Base-by-base conservation (phyloP, 2,113 vertebrate species). In the Passer domesticus region DNA sequence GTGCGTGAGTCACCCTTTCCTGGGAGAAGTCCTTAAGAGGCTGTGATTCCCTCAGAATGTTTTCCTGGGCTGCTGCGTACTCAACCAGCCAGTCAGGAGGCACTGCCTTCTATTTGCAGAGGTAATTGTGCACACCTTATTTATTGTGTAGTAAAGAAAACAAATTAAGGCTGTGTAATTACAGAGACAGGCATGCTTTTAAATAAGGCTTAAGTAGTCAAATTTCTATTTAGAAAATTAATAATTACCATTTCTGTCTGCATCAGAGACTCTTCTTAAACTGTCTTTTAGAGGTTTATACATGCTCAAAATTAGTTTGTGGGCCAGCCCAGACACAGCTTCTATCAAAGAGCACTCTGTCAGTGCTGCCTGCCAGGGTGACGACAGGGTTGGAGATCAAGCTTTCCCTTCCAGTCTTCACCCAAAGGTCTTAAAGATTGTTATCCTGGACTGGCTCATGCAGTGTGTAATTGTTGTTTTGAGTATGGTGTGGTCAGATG, bases 141-240 rank as follows among this genome's bases (percentile, higher is more conserved):
- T 98, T 98, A 97, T 94, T 97, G 96, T 96, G 96, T 24, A 13
- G 82, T 94, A 97, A 97, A 96, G 97, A 97, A 98, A 98, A 98
- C 98, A 98, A 97, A 98, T 98, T 97, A 98, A 97, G 95, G 86
- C 69, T 89, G 93, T 93, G 97, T 97, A 97, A 98, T 98, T 97
- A 97, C 69, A 95, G 87, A 97, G 94, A 82, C 86, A 94, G 91
- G 75, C 95, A 63, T 90, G 90, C 93, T 95, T 97, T 98, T 98
- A 97, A 97, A 94, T 90, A 97, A 96, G 94, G 91, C 90, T 87
- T 95, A 96, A 97, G 95, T 67, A 96, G 94, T 96, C 96, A 95
- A 96, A 95, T 95, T 96, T 95, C 96, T 94, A 55, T 95, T 97
- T 93, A 96, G 96, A 96, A 97, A 98, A 97, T 96, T 97, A 98